Conservation (phyloP, 2,113 vertebrate species). For the Rhinoderma darwinii region DNA sequence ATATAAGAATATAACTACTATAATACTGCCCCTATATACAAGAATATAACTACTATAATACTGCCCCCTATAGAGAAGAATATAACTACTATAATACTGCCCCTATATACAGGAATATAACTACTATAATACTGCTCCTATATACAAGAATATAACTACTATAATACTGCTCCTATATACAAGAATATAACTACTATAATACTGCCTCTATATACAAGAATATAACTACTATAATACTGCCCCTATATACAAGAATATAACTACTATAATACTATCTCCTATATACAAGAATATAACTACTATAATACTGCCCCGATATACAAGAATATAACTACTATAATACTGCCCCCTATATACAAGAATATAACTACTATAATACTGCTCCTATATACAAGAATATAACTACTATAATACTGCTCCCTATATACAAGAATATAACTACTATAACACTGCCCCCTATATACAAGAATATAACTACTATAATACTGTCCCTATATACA, state of each 20-base stretch:
- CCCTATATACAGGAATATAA: too few relatives aligned
- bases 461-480: background rate
- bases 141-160: too few relatives aligned
- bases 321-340: too few relatives aligned
- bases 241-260: too few relatives aligned
- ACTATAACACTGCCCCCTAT: background rate
- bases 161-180: too few relatives aligned
- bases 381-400: background rate
- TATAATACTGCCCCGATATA: background rate
- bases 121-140: too few relatives aligned
- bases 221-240: slow-evolving; percentile 5
- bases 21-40: too few relatives aligned
- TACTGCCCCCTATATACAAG: background rate
- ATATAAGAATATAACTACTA: too few relatives aligned
- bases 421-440: background rate
- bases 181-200: too few relatives aligned
- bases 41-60: too few relatives aligned
- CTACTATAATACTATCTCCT: background rate
- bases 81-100: too few relatives aligned
- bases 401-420: background rate
- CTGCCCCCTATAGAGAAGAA: too few relatives aligned
- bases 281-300: slow-evolving; percentile 2
- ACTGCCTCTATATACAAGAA: background rate
- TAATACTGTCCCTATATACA: background rate
- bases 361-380: slow-evolving; percentile 1